Conservation (phyloP, 2,888 invertebrate species). For the Hyppa rectilinea region DNA sequence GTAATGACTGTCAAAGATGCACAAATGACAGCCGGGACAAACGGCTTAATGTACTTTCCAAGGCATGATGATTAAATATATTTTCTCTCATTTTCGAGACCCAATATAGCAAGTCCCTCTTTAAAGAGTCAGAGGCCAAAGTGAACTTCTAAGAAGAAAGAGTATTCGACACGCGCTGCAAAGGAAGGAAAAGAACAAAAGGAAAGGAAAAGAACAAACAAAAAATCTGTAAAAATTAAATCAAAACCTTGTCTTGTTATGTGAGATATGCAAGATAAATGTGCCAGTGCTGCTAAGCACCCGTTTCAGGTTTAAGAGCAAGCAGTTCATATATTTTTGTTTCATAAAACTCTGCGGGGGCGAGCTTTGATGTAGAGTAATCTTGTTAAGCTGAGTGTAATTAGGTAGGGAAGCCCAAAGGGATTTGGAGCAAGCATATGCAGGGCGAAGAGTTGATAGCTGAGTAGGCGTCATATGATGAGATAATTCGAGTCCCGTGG, state of each 20-base stretch:
- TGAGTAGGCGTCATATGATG: too few species aligned
- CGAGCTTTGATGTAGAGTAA: conserved; percentile 14
- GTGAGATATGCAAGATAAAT: conserved; percentile 14
- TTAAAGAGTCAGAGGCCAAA: background rate
- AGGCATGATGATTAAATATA: too few species aligned
- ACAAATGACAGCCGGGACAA: too few species aligned
- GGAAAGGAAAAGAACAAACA: background rate
- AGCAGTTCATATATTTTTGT: conserved; percentile 30
- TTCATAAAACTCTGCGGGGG: conserved; percentile 21
- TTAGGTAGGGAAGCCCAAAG: too few species aligned
- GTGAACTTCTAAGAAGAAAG: background rate
- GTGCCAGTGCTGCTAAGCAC: conserved; percentile 13
- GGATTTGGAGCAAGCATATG: too few species aligned
- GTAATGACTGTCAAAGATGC: too few species aligned
- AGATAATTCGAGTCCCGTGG: too few species aligned
- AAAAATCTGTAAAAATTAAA: conserved; percentile 24
- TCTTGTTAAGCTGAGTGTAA: conserved; percentile 33
- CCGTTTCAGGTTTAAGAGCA: conserved; percentile 12
- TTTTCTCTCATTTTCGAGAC: too few species aligned
- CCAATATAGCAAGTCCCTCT: background rate
- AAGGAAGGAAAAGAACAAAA: background rate
- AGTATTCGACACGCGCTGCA: background rate
- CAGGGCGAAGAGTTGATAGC: too few species aligned
- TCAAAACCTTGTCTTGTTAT: conserved; percentile 9
- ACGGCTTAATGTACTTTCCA: too few species aligned